Base-by-base conservation (phyloP, 2,888 invertebrate genomes). In the Lepidocyrtoides sp. region DNA sequence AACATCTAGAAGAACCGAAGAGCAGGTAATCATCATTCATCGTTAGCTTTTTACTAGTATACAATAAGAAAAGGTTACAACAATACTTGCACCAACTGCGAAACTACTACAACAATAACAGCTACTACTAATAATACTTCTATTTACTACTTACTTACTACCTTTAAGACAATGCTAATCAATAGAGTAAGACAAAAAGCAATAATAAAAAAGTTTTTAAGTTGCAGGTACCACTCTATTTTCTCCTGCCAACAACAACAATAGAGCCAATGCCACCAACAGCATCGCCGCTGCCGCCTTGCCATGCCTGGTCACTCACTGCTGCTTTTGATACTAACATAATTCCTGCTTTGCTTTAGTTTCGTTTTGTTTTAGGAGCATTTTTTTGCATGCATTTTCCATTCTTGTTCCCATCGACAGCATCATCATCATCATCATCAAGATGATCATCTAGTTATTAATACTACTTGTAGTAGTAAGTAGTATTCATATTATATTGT, bases 141-240 rank as follows among this genome's bases (percentile, higher is more conserved):
- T 2, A 57, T 29, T 57, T 66, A 66, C 66, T 12, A 23, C n/a
- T 57, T 2, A 14, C 66, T 63, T 17, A 29, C 12, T 57, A 20
- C 32, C 32, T 57, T 12, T 41, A 84, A 84, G 48, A 84, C 85
- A 72, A 75, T 54, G 72, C 75, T 75, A 86, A 86, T 86, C 75
- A 86, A 86, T 75, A 84, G 57, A 69, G 41, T 23, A 72, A 86
- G 75, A 69, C 77, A 77, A 77, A 77, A 36, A 36, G 7, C n/a
- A 51, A 51, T 17, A 77, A 51, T 48, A 75, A 51, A 54, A 51
- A 77, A 44, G 17, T 23, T n/a, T 2, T 12, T 86, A 86, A 75
- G 85, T 86, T 86, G 72, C 84, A 72, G 84, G 84, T 86, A 60
- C 57, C 51, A 26, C 77, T 77, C 29, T 32, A 77, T 77, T 51